These are phyloP conservation scores for Harpegnathos saltator DNA, from an alignment of 1,140 invertebrate genomes.

Conservation along the genomic window DNA sequence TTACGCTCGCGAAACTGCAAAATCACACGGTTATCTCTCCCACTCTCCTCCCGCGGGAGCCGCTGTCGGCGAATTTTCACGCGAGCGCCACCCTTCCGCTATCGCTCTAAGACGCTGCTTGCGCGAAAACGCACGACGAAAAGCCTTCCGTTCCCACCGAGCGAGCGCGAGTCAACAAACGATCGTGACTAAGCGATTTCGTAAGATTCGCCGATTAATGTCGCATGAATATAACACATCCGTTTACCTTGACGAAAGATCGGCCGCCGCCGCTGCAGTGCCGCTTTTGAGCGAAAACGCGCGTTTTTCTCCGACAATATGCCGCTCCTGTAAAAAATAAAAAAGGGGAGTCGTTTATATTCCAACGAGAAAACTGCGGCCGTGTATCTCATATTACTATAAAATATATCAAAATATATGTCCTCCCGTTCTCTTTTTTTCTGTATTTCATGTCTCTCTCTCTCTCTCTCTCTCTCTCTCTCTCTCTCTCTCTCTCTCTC, in stretches of 20 bases:
- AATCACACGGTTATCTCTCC: not conserved
- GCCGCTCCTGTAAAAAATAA: no score
- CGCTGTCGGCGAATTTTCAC: not conserved
- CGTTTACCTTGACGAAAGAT: not conserved
- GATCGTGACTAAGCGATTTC: conserved; percentile 20
- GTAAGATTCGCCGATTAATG: conserved; percentile 13
- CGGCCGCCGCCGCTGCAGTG: not conserved
- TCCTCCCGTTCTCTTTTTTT: no score
- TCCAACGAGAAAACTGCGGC: no score
- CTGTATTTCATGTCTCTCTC: no score
- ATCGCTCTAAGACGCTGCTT: not conserved
- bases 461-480: no score
- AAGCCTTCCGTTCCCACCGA: not conserved
- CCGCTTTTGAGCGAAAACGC: not conserved
- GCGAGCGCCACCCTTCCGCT: not conserved
- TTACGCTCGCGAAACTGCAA: not conserved
- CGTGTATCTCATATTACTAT: no score
- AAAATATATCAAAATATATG: no score
- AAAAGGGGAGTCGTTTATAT: no score
- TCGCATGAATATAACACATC: not conserved
- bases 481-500: no score
- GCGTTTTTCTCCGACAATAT: not conserved
- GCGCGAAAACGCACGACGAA: not conserved
- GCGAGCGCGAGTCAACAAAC: conserved; percentile 1
- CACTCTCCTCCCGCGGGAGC: no score